Percentiles rank a stretch among this genome's conserved stretches.
These are phyloP conservation scores for Sula dactylatra DNA, from an alignment of 2,113 vertebrate species.

Conservation along the genomic window DNA sequence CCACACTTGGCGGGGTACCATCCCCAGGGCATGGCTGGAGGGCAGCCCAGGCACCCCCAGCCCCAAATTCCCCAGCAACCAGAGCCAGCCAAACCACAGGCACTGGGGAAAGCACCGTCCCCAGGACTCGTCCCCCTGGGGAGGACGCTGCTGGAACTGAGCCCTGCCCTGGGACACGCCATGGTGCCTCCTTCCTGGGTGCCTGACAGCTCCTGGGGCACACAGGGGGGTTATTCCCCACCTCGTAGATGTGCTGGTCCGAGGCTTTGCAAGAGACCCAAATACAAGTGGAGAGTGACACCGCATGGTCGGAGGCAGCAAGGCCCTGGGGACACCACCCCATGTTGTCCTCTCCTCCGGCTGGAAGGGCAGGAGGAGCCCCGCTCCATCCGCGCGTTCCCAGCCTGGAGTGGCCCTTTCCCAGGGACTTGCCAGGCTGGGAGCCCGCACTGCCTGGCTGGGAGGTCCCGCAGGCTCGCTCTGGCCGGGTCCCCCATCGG, in stretches of 20 bases:
- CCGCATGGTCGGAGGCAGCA: background rate
- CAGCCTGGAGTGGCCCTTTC: background rate
- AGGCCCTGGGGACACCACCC: background rate
- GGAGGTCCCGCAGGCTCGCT: fast-evolving
- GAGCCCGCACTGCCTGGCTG: background rate
- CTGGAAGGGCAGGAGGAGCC: background rate
- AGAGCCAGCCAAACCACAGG: background rate
- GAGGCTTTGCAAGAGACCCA: background rate
- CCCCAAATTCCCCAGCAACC: background rate
- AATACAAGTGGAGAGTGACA: background rate
- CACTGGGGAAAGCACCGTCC: background rate
- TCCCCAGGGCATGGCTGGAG: background rate
- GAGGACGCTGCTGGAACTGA: fast-evolving
- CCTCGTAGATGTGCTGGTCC: background rate
- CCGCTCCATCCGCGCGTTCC: fast-evolving
- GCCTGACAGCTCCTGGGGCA: background rate
- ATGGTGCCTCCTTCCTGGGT: background rate
- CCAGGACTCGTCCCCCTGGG: fast-evolving
- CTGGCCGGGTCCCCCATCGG: fast-evolving
- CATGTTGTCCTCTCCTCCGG: fast-evolving
- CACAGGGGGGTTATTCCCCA: background rate
- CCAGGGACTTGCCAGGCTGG: background rate
- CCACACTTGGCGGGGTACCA: background rate
- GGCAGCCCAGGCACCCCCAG: background rate
- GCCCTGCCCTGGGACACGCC: fast-evolving